These are phyloP conservation scores for Leptopilina drosophilae DNA, from an alignment of 2,888 invertebrate genomes.

Conservation along the genomic window DNA sequence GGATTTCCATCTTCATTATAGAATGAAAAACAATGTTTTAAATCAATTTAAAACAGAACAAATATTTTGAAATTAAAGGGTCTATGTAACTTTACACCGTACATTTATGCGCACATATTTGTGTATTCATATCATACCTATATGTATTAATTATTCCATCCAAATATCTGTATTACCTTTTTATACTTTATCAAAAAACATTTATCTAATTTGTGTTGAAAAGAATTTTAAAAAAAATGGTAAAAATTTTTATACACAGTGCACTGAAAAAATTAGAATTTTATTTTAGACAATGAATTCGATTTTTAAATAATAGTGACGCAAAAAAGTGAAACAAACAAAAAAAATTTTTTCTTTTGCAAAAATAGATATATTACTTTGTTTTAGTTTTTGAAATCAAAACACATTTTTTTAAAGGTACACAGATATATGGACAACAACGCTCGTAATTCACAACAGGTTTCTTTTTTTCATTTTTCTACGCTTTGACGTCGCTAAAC, in stretches of 20 bases:
- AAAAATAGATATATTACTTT: too few relatives aligned
- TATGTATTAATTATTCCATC: slow-evolving; percentile 2
- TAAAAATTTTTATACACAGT: too few relatives aligned
- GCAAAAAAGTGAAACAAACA: too few relatives aligned
- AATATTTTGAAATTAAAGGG: background rate
- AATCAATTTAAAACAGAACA: background rate
- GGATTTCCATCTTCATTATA: background rate
- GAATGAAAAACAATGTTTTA: background rate
- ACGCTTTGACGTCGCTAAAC: slow-evolving; percentile 33
- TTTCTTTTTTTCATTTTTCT: background rate
- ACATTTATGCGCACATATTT: slow-evolving; percentile 18
- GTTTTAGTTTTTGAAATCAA: too few relatives aligned
- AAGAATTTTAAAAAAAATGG: background rate
- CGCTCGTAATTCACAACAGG: slow-evolving; percentile 1
- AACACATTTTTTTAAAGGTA: slow-evolving; percentile 1
- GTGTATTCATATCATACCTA: slow-evolving; percentile 15
- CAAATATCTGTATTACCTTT: slow-evolving; percentile 21
- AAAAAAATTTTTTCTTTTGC: too few relatives aligned
- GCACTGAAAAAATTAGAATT: too few relatives aligned
- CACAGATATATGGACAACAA: slow-evolving; percentile 26
- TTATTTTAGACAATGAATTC: too few relatives aligned
- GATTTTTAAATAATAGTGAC: too few relatives aligned
- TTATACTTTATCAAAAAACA: background rate
- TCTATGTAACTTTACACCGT: background rate
- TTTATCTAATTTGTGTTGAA: background rate